Evolutionary conservation across 2,888 invertebrate genomes (phyloP), one percentile per base, ranked within the genome.

Genomic region (Lepidochrysops patricia): DNA sequence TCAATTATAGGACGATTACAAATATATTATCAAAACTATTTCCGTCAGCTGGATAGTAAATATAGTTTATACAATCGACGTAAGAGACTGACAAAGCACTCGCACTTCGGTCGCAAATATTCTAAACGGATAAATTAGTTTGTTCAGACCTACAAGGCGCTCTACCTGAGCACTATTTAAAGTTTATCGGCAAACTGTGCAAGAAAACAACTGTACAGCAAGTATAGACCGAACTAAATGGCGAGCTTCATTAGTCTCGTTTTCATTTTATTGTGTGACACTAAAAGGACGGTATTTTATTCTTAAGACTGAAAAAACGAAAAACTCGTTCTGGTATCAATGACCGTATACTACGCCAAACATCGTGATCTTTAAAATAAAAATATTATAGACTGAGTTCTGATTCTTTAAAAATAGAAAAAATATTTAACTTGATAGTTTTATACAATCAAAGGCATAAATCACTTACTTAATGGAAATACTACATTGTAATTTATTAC

Each of bases 41-140:
- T n/a, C n/a, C 37, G 9, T 27, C 52, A 54, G 15, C 26, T 27
- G 7, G 26, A 27, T 52, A 26, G 52, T 50, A 52, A 52, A 52
- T 52, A 34, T 52, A 34, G 37, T 60, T 58, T 60, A 19, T 60
- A 35, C 32, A 50, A 12, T 26, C 58, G 57, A 61, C 56, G 52
- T 57, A 65, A 62, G 79, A 75, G 29, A 6, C 26, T 54, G 73
- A 73, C 76, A 74, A 76, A 77, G 82, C 82, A 82, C 81, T 82
- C 82, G 75, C 74, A 73, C 70, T 68, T 71, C 68, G 74, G 72
- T 73, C 74, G 76, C 78, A 85, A 86, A 84, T 80, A 84, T 72
- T 79, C 75, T 84, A 80, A 82, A 79, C 80, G 79, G 70, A 74
- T 84, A 69, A 83, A 85, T 85, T 86, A 85, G 84, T 84, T 85